Conservation (phyloP, 1,140 invertebrate genomes). For the Orussus abietinus region DNA sequence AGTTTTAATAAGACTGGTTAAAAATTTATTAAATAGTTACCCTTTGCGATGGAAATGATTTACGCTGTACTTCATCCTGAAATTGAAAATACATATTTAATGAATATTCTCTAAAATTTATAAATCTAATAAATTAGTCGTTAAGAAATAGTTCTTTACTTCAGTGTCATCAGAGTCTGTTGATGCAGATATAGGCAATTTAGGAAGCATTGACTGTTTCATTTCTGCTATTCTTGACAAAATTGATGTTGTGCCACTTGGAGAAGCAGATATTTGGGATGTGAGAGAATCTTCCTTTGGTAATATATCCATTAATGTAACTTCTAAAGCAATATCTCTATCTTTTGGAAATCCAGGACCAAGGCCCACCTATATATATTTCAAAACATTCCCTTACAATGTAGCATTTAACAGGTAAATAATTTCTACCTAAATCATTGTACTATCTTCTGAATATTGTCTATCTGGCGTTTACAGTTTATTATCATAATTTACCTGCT, state of each 20-base stretch:
- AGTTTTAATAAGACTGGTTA: no score
- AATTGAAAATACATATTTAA: constrained; percentile 10
- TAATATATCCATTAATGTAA: constrained; percentile 36
- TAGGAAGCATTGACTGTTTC: constrained; percentile 44
- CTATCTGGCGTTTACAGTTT: not conserved
- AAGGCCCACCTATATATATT: constrained; percentile 34
- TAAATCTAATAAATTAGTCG: constrained; percentile 1
- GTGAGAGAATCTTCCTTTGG: constrained; percentile 7
- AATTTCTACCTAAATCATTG: not conserved
- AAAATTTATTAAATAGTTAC: no score
- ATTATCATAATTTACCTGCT: constrained; percentile 30
- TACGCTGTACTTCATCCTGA: constrained; percentile 33
- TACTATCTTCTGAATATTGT: no score
- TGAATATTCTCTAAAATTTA: constrained; percentile 2
- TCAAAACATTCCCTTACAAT: not conserved
- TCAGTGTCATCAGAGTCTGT: constrained; percentile 46
- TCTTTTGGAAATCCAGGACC: constrained; percentile 45
- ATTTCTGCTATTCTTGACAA: constrained; percentile 46
- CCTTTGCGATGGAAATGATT: no score
- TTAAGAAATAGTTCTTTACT: constrained; percentile 17
- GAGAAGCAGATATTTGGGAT: constrained; percentile 17
- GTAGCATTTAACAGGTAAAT: constrained; percentile 2
- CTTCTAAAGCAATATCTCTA: constrained; percentile 36
- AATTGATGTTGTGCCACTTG: constrained; percentile 35
- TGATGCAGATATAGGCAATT: constrained; percentile 30